phyloP scores from a whole-genome alignment of 1,140 invertebrate species.

The Orchestia grillus region DNA sequence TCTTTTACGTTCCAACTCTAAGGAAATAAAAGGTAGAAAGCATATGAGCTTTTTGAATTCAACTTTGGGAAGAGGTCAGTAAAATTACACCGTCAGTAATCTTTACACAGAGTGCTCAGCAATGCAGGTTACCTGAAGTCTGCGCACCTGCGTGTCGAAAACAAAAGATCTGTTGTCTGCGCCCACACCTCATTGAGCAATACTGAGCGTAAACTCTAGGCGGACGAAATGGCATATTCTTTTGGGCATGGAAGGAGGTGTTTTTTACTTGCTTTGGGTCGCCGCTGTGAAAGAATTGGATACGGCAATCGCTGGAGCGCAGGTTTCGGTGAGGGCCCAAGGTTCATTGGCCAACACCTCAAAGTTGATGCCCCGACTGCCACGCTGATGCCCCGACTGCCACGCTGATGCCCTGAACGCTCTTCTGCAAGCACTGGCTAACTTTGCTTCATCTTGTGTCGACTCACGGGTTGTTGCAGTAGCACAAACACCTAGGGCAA shows the following conservation, averaged over 20 bases:
- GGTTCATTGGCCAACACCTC: background rate
- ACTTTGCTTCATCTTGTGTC: too few relatives aligned
- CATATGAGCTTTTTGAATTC: background rate
- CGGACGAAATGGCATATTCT: background rate
- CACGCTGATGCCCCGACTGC: too few relatives aligned
- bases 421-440: too few relatives aligned
- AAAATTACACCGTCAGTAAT: background rate
- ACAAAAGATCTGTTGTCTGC: background rate
- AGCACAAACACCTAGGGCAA: too few relatives aligned
- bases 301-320: background rate
- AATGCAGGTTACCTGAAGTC: background rate
- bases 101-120: background rate
- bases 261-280: background rate
- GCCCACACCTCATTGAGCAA: background rate
- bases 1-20: background rate
- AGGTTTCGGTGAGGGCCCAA: background rate
- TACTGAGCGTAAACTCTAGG: background rate
- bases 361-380: background rate
- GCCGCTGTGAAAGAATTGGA: background rate
- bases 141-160: background rate
- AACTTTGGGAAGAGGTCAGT: background rate
- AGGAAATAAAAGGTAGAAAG: background rate
- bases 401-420: too few relatives aligned
- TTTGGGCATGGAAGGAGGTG: background rate
- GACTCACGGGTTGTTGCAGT: too few relatives aligned